Evolutionary conservation across 2,113 vertebrate species (phyloP).

Genomic region (Daubentonia madagascariensis): DNA sequence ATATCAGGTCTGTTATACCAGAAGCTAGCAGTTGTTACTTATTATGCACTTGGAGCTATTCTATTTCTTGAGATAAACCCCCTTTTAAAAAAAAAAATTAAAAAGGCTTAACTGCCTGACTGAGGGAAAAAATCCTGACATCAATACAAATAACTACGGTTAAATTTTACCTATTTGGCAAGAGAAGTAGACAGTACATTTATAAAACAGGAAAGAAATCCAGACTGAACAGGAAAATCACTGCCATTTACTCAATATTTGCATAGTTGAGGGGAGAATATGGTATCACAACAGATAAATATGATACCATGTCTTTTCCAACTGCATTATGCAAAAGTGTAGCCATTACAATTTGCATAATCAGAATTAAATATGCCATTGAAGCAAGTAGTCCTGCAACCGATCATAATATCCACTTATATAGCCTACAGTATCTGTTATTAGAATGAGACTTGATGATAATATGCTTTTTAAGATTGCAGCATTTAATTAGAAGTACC

Average conservation of each 20-base stretch:
- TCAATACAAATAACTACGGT: neutral
- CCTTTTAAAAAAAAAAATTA: neutral
- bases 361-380: neutral
- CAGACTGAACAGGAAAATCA: neutral
- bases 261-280: neutral
- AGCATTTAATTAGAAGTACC: constrained; percentile 23
- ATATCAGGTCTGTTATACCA: neutral
- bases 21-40: neutral
- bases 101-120: neutral
- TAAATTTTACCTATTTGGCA: constrained; percentile 32
- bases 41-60: neutral
- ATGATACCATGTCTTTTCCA: neutral
- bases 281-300: neutral
- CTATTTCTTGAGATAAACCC: neutral
- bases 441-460: constrained; percentile 2
- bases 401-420: neutral
- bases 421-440: neutral
- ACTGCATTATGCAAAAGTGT: neutral
- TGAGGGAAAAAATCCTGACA: neutral
- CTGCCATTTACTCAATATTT: neutral
- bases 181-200: neutral
- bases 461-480: neutral
- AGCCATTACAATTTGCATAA: neutral
- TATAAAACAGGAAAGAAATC: constrained; percentile 33
- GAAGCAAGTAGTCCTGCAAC: neutral